Evolutionary conservation across 37 sponge, comb jelly and placozoan genomes (phyloP).

Genomic region (Sycon ciliatum): DNA sequence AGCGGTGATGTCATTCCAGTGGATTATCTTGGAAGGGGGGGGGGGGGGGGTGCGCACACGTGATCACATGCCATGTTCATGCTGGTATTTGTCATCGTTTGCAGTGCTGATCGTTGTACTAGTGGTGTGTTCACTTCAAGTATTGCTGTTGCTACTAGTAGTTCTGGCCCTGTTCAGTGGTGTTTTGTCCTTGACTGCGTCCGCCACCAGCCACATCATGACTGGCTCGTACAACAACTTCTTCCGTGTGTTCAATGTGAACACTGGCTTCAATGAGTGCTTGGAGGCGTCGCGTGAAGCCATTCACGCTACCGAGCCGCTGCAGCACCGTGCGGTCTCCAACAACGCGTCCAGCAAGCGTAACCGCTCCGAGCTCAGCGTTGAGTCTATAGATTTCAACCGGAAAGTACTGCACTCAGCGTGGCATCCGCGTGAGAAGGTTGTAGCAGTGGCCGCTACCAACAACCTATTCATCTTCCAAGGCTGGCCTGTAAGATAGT

Average conservation of each 20-base stretch:
- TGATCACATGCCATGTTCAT: too few species aligned
- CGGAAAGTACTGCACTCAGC: constrained; percentile 88
- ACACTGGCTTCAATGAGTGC: constrained; percentile 86
- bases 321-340: constrained; percentile 62
- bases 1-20: too few species aligned
- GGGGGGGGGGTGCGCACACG: too few species aligned
- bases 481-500: too few species aligned
- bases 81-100: too few species aligned
- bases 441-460: constrained; percentile 94
- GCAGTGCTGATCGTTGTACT: too few species aligned
- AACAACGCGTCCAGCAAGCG: constrained; percentile 33
- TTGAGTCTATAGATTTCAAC: constrained; percentile 82
- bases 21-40: too few species aligned
- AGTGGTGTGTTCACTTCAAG: too few species aligned
- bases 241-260: constrained; percentile 89
- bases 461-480: constrained; percentile 95
- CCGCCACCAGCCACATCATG: constrained; percentile 61
- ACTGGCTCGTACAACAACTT: constrained; percentile 99
- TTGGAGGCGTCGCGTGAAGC: constrained; percentile 96
- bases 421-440: constrained; percentile 98
- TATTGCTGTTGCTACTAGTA: too few species aligned
- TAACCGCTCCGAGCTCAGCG: constrained; percentile 61
- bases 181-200: too few species aligned
- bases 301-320: constrained; percentile 74
- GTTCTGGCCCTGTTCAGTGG: too few species aligned